Evolutionary conservation across 2,113 vertebrate species (phyloP).

Genomic region (Poeciliopsis prolifica): DNA sequence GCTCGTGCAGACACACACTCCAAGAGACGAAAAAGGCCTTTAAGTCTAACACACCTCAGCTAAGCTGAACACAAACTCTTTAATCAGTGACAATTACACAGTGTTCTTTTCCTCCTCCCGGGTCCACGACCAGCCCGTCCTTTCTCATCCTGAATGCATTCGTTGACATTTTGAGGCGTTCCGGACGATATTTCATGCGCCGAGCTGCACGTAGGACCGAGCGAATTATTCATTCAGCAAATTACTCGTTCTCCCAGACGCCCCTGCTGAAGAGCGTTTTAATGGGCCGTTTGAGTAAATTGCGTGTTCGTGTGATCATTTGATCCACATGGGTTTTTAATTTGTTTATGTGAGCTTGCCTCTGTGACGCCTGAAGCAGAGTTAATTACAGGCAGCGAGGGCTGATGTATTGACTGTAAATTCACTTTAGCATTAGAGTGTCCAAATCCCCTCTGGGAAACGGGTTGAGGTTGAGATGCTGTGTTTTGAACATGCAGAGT

Average conservation of each 20-base stretch:
- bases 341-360: constrained; percentile 24
- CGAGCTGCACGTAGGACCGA: constrained; percentile 1
- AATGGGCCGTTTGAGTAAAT: not conserved
- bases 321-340: constrained; percentile 7
- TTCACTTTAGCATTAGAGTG: constrained; percentile 35
- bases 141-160: constrained; percentile 11
- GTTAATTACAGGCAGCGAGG: constrained; percentile 39
- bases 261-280: not conserved
- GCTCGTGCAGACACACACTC: constrained; percentile 4
- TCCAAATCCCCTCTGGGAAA: constrained; percentile 20
- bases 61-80: constrained; percentile 6
- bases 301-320: not conserved
- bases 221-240: not conserved
- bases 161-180: constrained; percentile 22
- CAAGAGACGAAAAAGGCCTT: constrained; percentile 19
- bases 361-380: constrained; percentile 4
- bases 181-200: constrained; percentile 5
- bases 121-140: not conserved
- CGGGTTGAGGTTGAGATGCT: not conserved
- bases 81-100: constrained; percentile 1
- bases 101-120: constrained; percentile 14
- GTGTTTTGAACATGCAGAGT: not conserved
- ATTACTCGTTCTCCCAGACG: constrained; percentile 2
- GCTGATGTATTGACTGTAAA: constrained; percentile 30
- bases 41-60: constrained; percentile 23